phyloP scores from a whole-genome alignment of 2,888 invertebrate genomes.

The Pammene aurita region DNA sequence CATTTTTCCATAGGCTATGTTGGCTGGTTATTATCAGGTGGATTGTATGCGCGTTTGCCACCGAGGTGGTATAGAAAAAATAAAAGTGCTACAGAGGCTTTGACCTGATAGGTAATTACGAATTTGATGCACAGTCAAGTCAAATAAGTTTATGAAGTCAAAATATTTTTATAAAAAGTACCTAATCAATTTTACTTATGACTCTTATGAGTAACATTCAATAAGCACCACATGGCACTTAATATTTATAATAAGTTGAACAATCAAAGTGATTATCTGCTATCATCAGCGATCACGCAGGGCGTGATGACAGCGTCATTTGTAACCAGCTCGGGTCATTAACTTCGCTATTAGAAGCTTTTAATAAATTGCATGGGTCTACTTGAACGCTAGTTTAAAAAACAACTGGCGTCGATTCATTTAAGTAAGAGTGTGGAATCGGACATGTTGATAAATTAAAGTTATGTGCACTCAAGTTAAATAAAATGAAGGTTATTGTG shows the following conservation, averaged over 20 bases:
- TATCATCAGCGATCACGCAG: conserved; percentile 63
- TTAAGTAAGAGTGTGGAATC: neutral
- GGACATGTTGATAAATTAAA: conserved; percentile 4
- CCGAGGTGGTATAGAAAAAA: no score
- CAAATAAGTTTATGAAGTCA: no score
- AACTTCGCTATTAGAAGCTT: conserved; percentile 48
- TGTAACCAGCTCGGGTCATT: conserved; percentile 55
- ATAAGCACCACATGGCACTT: conserved; percentile 22
- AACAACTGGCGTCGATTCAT: conserved; percentile 19
- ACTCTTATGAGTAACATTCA: neutral
- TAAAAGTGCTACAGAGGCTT: no score
- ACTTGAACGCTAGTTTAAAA: conserved; percentile 15
- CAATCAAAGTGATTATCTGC: conserved; percentile 63
- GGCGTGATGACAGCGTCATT: conserved; percentile 74
- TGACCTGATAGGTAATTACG: no score
- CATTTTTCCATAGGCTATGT: no score
- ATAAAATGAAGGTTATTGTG: neutral
- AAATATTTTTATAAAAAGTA: no score
- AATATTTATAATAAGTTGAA: conserved; percentile 33
- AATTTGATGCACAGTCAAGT: no score
- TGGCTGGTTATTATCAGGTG: no score
- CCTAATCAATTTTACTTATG: conserved; percentile 1
- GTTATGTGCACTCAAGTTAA: neutral
- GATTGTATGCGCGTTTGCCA: no score
- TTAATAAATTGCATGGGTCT: conserved; percentile 56